These are phyloP conservation scores for Volucella bombylans DNA, from an alignment of 2,888 invertebrate species.

Conservation along the genomic window DNA sequence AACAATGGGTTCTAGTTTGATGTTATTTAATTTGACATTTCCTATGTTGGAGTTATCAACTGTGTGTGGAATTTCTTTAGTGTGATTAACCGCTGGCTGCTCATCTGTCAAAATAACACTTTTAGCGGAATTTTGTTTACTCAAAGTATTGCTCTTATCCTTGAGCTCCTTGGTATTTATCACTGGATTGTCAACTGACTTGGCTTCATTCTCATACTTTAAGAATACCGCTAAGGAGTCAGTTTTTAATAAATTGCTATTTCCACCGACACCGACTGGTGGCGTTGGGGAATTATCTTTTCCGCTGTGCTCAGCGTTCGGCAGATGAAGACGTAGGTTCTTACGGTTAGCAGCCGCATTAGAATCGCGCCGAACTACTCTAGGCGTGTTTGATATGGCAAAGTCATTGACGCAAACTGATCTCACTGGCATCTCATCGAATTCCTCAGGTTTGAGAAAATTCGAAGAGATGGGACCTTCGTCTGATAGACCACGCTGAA, in stretches of 20 bases:
- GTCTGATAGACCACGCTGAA: slow-evolving; percentile 82
- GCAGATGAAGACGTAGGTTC: slow-evolving; percentile 76
- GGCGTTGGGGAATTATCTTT: slow-evolving; percentile 61
- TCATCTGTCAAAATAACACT: slow-evolving; percentile 74
- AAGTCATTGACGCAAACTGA: slow-evolving; percentile 82
- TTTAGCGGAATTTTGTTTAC: slow-evolving; percentile 82
- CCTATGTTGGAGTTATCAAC: slow-evolving; percentile 10
- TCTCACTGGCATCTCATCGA: slow-evolving; percentile 82
- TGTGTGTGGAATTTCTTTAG: slow-evolving; percentile 55
- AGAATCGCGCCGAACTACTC: slow-evolving; percentile 80
- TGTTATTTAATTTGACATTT: slow-evolving; percentile 33
- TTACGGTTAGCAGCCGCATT: slow-evolving; percentile 79
- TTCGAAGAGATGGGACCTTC: slow-evolving; percentile 82
- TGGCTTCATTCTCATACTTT: slow-evolving; percentile 81
- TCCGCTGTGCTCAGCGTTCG: slow-evolving; percentile 3
- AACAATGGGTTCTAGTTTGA: slow-evolving; percentile 56
- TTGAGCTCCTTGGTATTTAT: slow-evolving; percentile 80
- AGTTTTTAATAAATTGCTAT: slow-evolving; percentile 79
- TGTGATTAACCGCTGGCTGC: slow-evolving; percentile 76
- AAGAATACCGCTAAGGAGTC: slow-evolving; percentile 82
- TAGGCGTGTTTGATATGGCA: slow-evolving; percentile 78
- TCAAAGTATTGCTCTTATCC: slow-evolving; percentile 81
- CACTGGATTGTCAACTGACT: slow-evolving; percentile 52
- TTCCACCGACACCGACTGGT: slow-evolving; percentile 22
- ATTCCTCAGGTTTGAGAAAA: slow-evolving; percentile 82